These are phyloP conservation scores for Apolygus lucorum DNA, from an alignment of 1,140 invertebrate genomes.

Conservation along the genomic window DNA sequence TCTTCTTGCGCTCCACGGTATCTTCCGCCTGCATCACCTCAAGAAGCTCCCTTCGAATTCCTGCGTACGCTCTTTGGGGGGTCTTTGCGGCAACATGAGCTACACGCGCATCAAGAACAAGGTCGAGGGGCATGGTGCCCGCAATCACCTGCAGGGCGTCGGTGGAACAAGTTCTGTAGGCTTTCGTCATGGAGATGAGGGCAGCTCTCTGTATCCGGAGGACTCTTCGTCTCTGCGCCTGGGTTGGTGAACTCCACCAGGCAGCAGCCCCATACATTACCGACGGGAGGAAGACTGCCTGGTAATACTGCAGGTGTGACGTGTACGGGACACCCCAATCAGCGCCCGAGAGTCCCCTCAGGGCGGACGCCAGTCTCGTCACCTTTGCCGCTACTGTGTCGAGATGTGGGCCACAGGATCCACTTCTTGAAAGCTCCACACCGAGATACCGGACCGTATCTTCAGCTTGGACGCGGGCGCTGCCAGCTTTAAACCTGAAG, in stretches of 20 bases:
- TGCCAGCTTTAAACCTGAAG: slow-evolving; percentile 3
- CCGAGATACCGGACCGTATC: neutral
- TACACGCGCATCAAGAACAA: neutral
- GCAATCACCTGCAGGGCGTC: too few species aligned
- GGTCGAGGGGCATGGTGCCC: too few species aligned
- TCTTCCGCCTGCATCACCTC: too few species aligned
- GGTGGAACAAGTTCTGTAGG: neutral
- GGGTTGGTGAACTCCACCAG: neutral
- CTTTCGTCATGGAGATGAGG: neutral
- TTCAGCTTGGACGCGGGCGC: slow-evolving; percentile 8
- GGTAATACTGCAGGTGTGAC: neutral
- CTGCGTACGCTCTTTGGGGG: neutral
- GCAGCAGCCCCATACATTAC: neutral
- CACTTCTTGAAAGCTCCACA: neutral
- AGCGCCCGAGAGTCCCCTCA: neutral
- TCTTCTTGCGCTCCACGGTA: neutral
- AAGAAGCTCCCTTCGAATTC: neutral
- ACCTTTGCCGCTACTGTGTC: neutral
- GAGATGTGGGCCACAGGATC: neutral
- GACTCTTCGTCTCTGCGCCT: neutral
- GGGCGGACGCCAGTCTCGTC: too few species aligned
- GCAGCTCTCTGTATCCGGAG: neutral
- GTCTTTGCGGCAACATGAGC: neutral
- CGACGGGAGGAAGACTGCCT: neutral
- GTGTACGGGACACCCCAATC: neutral